Evolutionary conservation across 2,888 invertebrate genomes (phyloP).

Genomic region (Eulithis testata): DNA sequence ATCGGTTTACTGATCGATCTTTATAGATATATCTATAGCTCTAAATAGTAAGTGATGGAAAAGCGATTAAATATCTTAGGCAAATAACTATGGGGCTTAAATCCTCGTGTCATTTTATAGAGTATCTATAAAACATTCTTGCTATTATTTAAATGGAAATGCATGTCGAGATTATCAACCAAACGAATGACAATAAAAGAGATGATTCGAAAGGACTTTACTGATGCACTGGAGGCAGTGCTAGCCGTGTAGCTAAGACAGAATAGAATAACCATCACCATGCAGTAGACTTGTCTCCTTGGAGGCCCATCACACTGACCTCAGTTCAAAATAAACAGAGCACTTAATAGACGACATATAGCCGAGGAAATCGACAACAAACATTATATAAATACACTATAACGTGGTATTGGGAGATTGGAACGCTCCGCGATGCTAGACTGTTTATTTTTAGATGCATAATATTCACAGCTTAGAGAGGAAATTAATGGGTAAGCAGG

Average conservation of each 20-base stretch:
- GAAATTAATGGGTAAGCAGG: slow-evolving; percentile 3
- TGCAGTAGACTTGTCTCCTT: neutral
- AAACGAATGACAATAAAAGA: too few relatives aligned
- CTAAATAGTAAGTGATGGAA: neutral
- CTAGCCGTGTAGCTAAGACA: too few relatives aligned
- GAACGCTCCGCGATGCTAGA: slow-evolving; percentile 32
- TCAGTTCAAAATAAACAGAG: slow-evolving; percentile 19
- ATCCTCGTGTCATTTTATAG: too few relatives aligned
- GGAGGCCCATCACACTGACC: slow-evolving; percentile 12
- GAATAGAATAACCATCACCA: too few relatives aligned
- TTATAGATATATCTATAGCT: neutral
- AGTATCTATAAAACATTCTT: too few relatives aligned
- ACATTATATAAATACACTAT: slow-evolving; percentile 35
- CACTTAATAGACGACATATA: slow-evolving; percentile 19
- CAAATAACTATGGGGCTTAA: too few relatives aligned
- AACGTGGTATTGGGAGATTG: slow-evolving; percentile 30
- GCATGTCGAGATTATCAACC: too few relatives aligned
- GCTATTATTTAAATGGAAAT: too few relatives aligned
- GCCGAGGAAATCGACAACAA: slow-evolving; percentile 30
- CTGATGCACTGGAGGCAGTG: too few relatives aligned
- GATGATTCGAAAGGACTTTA: too few relatives aligned
- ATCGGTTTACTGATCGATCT: slow-evolving; percentile 45
- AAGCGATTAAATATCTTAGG: neutral
- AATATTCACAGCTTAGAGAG: slow-evolving; percentile 27
- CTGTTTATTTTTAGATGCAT: slow-evolving; percentile 37